Conservation (phyloP, 2,113 vertebrate genomes). For the Notarius lentiginosus region DNA sequence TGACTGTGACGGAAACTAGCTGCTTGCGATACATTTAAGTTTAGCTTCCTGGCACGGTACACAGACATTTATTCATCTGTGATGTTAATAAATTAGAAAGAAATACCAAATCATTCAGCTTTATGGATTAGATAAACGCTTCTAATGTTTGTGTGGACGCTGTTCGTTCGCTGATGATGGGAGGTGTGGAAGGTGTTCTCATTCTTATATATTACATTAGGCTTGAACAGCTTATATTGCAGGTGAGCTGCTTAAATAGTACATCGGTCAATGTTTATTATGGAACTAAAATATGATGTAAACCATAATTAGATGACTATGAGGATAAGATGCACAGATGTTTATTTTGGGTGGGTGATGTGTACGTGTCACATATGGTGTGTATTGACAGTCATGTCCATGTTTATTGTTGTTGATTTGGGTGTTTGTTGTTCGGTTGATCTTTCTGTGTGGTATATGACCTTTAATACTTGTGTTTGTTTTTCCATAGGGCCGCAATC, state of each 20-base stretch:
- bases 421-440: conserved; percentile 15
- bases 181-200: neutral
- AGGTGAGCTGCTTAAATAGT: neutral
- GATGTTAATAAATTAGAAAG: neutral
- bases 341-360: conserved; percentile 21
- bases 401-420: conserved; percentile 40
- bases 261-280: neutral
- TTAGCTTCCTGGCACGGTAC: neutral
- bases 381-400: neutral
- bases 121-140: neutral
- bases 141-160: neutral
- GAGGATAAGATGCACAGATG: conserved; percentile 2
- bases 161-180: neutral
- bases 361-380: conserved; percentile 3
- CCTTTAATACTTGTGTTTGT: conserved; percentile 48
- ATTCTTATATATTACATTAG: neutral
- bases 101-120: neutral
- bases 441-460: conserved; percentile 26
- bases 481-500: conserved; percentile 85
- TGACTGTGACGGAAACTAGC: neutral
- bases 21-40: neutral
- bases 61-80: neutral
- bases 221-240: neutral
- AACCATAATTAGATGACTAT: neutral
- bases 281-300: neutral